Evolutionary conservation across 1,140 invertebrate genomes (phyloP).

Genomic region (Lethrus apterus): DNA sequence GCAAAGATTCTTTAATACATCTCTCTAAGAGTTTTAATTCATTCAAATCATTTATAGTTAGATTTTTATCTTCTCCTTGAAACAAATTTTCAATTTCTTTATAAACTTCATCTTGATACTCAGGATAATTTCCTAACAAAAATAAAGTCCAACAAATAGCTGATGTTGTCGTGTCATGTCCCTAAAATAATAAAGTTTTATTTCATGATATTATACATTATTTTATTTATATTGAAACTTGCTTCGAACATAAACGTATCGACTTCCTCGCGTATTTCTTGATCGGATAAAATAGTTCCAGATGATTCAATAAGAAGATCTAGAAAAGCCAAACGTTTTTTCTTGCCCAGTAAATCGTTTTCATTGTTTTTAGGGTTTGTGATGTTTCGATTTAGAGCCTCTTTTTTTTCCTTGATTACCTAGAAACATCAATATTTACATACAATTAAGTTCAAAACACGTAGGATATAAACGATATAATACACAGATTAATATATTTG

Average conservation of each 20-base stretch:
- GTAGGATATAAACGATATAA: too few species aligned
- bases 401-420: too few species aligned
- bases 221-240: conserved; percentile 18
- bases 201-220: not conserved
- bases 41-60: conserved; percentile 37
- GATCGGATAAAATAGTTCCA: conserved; percentile 49
- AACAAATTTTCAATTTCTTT: conserved; percentile 13
- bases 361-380: conserved; percentile 36
- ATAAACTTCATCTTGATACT: conserved; percentile 46
- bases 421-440: too few species aligned
- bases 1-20: conserved; percentile 48
- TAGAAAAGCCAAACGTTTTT: conserved; percentile 63
- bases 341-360: conserved; percentile 38
- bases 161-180: conserved; percentile 65
- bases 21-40: conserved; percentile 51
- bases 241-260: conserved; percentile 73
- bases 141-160: conserved; percentile 51
- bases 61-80: not conserved
- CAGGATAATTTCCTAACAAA: conserved; percentile 50
- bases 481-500: too few species aligned
- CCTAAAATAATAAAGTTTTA: conserved; percentile 43
- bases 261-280: conserved; percentile 63
- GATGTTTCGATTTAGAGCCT: not conserved
- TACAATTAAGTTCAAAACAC: too few species aligned
- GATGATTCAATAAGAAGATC: conserved; percentile 62